These are phyloP conservation scores for Amia ocellicauda DNA, from an alignment of 2,113 vertebrate genomes.

Conservation along the genomic window DNA sequence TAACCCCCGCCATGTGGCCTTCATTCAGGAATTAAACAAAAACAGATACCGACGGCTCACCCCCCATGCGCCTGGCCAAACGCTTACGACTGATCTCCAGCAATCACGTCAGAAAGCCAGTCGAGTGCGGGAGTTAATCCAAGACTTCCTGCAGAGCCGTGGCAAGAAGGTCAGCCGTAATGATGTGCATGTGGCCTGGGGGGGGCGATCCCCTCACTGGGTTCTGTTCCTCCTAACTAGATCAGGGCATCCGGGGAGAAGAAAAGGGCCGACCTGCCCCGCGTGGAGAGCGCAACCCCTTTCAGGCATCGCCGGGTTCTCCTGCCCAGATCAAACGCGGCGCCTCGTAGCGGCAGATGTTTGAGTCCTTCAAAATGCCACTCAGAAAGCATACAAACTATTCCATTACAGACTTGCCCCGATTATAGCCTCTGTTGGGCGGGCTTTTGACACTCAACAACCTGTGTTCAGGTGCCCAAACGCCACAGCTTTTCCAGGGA, in stretches of 20 bases:
- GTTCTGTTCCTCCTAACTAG: neutral
- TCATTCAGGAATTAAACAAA: slow-evolving; percentile 5
- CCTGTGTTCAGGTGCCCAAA: no score
- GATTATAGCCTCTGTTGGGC: no score
- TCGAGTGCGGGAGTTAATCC: slow-evolving; percentile 22
- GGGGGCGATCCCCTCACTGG: neutral
- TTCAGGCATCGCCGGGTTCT: neutral
- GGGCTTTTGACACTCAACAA: no score
- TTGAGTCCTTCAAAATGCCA: no score
- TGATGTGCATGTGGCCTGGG: neutral
- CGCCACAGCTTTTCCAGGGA: no score
- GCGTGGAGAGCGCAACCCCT: neutral
- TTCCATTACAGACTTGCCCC: no score
- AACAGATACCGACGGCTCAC: slow-evolving; percentile 6
- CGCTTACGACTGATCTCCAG: slow-evolving; percentile 4
- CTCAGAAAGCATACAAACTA: no score
- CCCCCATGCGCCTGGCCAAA: neutral
- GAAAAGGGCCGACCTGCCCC: no score
- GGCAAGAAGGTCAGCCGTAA: neutral
- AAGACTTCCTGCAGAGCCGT: neutral
- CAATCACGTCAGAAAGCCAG: slow-evolving; percentile 10
- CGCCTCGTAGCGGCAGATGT: no score
- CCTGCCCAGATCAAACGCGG: slow-evolving; percentile 19
- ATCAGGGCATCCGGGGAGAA: no score
- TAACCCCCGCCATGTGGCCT: neutral